Base-by-base conservation (phyloP, 2,797 vertebrate genomes). In the Pelobates cultripes region DNA sequence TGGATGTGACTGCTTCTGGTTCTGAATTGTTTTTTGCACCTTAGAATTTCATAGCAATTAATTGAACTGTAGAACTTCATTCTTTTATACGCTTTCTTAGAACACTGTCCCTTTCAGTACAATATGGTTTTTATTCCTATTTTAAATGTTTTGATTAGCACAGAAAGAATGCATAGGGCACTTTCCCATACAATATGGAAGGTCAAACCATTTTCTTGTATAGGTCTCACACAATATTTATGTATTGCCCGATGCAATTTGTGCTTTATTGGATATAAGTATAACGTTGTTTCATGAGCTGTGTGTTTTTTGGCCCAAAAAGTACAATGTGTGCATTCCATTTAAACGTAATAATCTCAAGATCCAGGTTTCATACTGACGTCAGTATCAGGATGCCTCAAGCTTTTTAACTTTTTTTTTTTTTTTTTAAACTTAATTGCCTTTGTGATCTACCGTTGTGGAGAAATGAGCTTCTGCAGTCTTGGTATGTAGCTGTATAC, bases 51-150 rank as follows among this genome's bases (percentile, higher is more conserved):
- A 86, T 88, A 85, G 81, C 89, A 88, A 84, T 88, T 84, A 85
- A 86, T 45, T 87, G 84, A 92, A 82, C 86, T 91, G 82, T 92
- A 90, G 89, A 89, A 73, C 77, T 87, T 70, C 85, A 53, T 87
- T 89, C 75, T 91, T 92, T 92, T 92, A 85, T 90, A 86, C 88
- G 86, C 88, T 88, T 92, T 77, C 85, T 86, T 85, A 84, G 83
- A 75, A 80, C 75, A 85, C 3, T 79, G 85, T 64, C 71, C 80
- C 80, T 84, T 87, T 88, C 78, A 83, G 47, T 88, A 86, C 84
- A 77, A 81, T 80, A 70, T 51, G 3, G 13, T 86, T 86, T 86
- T 63, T 84, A 82, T 68, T 28, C 3, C 78, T 88, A 77, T 68
- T 7, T 73, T 86, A 86, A 28, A 77, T 74, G 51, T 85, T 28